These are phyloP conservation scores for Eonycteris spelaea DNA, from an alignment of 2,113 vertebrate genomes.

Conservation along the genomic window DNA sequence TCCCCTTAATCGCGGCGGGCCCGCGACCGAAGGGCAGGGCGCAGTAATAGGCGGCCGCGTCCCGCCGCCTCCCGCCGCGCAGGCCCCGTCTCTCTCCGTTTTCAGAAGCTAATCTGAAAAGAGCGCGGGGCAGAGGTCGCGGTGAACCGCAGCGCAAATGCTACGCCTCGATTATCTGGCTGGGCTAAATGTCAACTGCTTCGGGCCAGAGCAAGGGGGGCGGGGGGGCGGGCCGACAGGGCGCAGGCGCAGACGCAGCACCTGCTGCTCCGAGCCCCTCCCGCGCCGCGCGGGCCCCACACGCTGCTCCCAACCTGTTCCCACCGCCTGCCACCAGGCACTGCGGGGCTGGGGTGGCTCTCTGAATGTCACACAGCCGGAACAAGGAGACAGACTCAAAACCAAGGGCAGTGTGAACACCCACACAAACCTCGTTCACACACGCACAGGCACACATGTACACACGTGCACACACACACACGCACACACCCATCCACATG, in stretches of 20 bases:
- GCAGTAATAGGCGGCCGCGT: constrained; percentile 89
- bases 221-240: constrained; percentile 76
- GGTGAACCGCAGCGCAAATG: constrained; percentile 98
- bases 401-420: neutral
- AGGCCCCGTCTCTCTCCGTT: constrained; percentile 81
- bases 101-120: constrained; percentile 93
- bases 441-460: neutral
- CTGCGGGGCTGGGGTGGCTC: too few species aligned
- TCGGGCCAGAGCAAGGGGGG: constrained; percentile 87
- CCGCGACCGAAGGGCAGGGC: constrained; percentile 92
- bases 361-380: constrained; percentile 44
- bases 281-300: neutral
- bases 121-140: constrained; percentile 93
- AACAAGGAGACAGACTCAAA: neutral
- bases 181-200: constrained; percentile 96
- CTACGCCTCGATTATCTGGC: constrained; percentile 98
- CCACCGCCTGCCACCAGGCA: neutral
- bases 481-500: too few species aligned
- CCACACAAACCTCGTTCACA: neutral
- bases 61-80: constrained; percentile 78
- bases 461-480: too few species aligned
- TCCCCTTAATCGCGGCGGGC: constrained; percentile 91
- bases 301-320: constrained; percentile 27
- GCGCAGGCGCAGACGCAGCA: neutral
- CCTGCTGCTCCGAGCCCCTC: constrained; percentile 20